Conservation (phyloP, 2,888 invertebrate species). For the Macrophya annulata region DNA sequence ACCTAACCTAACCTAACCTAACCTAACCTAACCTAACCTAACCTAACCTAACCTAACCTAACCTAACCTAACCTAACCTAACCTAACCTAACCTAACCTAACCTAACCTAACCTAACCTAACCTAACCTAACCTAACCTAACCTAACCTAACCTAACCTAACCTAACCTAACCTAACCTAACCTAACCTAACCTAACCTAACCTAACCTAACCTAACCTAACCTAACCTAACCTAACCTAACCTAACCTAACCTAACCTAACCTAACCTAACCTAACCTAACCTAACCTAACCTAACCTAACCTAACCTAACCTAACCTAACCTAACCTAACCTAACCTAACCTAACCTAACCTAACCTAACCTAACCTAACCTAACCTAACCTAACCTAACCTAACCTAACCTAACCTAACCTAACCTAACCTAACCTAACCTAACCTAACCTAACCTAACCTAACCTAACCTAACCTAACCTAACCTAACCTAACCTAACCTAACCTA, state of each 20-base stretch:
- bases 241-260: conserved; percentile 26
- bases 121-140: conserved; percentile 26
- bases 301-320: conserved; percentile 26
- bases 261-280: conserved; percentile 26
- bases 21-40: conserved; percentile 26
- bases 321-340: conserved; percentile 26
- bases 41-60: conserved; percentile 26
- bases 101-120: conserved; percentile 26
- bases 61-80: conserved; percentile 26
- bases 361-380: conserved; percentile 26
- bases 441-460: conserved; percentile 26
- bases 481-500: conserved; percentile 25
- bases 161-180: conserved; percentile 26
- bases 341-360: conserved; percentile 26
- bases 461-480: conserved; percentile 26
- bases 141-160: conserved; percentile 26
- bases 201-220: conserved; percentile 26
- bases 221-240: conserved; percentile 26
- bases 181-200: conserved; percentile 26
- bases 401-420: conserved; percentile 26
- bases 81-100: conserved; percentile 26
- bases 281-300: conserved; percentile 26
- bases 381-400: conserved; percentile 26
- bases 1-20: conserved; percentile 26
- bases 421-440: conserved; percentile 26